Conservation (phyloP, 2,113 vertebrate species). For the Murina feae region DNA sequence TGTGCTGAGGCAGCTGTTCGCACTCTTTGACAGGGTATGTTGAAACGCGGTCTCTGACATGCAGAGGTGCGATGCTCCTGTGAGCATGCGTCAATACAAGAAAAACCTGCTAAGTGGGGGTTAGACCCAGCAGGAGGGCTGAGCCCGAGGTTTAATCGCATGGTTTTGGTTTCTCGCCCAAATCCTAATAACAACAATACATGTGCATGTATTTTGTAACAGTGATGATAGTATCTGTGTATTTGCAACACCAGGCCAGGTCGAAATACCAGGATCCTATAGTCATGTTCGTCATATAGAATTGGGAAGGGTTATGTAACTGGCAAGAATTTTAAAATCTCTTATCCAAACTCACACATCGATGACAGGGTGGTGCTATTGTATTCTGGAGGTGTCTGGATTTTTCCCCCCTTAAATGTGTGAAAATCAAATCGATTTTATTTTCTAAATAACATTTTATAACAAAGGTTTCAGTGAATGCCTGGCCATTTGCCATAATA, state of each 20-base stretch:
- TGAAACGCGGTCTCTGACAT: neutral
- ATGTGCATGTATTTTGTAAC: neutral
- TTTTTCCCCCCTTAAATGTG: neutral
- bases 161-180: neutral
- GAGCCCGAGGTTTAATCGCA: neutral
- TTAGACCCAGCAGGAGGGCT: neutral
- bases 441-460: constrained; percentile 2
- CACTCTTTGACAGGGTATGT: constrained; percentile 95
- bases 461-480: neutral
- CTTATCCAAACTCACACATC: neutral
- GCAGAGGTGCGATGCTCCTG: neutral
- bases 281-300: neutral
- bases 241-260: neutral
- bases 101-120: neutral
- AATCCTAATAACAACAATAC: neutral
- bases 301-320: neutral
- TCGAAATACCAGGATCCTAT: neutral
- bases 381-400: neutral
- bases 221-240: neutral
- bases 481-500: neutral
- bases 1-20: constrained; percentile 90
- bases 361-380: neutral
- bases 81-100: neutral
- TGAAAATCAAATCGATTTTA: neutral
- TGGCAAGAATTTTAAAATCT: neutral